phyloP scores from a whole-genome alignment of 2,888 invertebrate species.

The Nematopogon swammerdamellus region DNA sequence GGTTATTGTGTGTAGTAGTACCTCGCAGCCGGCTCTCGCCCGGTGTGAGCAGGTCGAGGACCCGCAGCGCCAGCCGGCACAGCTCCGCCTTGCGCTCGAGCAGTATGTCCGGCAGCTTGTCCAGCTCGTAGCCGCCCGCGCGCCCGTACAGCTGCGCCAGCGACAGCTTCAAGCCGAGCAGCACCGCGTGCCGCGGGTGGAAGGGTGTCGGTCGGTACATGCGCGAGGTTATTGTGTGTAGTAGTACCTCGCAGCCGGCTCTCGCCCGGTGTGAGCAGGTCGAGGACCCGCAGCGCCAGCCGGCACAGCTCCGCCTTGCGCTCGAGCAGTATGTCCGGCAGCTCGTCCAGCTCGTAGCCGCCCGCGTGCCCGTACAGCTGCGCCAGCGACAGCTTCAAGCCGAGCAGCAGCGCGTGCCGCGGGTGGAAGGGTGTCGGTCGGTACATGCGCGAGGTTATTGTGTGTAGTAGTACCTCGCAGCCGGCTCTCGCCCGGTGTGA shows the following conservation, averaged over 20 bases:
- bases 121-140: slow-evolving; percentile 65
- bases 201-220: too few species aligned
- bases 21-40: too few species aligned
- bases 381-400: slow-evolving; percentile 59
- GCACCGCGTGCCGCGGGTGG: too few species aligned
- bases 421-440: too few species aligned
- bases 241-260: too few species aligned
- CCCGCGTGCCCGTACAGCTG: slow-evolving; percentile 77
- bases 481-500: slow-evolving; percentile 75
- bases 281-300: slow-evolving; percentile 63
- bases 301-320: slow-evolving; percentile 72
- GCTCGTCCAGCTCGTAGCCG: slow-evolving; percentile 66
- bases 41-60: slow-evolving; percentile 71
- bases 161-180: slow-evolving; percentile 44
- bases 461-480: slow-evolving; percentile 60
- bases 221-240: too few species aligned
- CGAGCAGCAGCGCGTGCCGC: too few species aligned
- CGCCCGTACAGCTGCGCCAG: slow-evolving; percentile 78
- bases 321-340: too few species aligned
- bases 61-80: slow-evolving; percentile 64
- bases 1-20: too few species aligned
- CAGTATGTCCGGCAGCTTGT: too few species aligned
- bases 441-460: too few species aligned
- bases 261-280: slow-evolving; percentile 73
- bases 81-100: slow-evolving; percentile 72